Base-by-base conservation (phyloP, 2,888 invertebrate genomes). In the Ormyrus thymus region DNA sequence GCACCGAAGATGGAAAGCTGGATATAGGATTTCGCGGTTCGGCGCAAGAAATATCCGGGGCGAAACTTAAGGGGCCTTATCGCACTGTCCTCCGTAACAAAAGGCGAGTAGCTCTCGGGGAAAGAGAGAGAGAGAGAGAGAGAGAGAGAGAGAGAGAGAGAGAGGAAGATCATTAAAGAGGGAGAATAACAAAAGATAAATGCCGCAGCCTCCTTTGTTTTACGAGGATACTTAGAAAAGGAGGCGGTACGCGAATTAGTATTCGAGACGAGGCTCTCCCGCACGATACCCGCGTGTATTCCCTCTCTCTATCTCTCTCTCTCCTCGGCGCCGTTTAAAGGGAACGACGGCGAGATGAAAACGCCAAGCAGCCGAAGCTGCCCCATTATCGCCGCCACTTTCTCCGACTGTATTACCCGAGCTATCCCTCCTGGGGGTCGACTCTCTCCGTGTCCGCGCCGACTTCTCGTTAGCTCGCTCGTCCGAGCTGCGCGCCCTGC, bases 21-120 rank as follows among this genome's bases (percentile, higher is more conserved):
- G 68, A 79, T 79, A 76, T 76, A 72, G 75, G 79, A 69, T 79
- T 79, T 76, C 76, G 75, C 79, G 76, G 66, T 75, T 73, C 69
- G 50, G 70, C 65, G 58, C 11, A 62, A 68, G 65, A 46, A 62
- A 70, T 74, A 74, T 70, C 70, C 70, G 10, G 53, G 62, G 68
- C 45, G 69, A 69, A 69, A 62, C 71, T 77, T 61, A 59, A 64
- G 68, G 73, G 74, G 70, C 70, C 76, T 76, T 79, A 76, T 76
- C 76, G 48, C 74, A 58, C 45, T 70, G 74, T 65, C 64, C 58
- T 48, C 6, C 53, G 46, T 10, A 62, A 78, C 78, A 78, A 73
- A 78, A 78, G 72, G 29, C 29, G 29, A 29, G 29, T 48, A 68
- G 51, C 51, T 62, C 45, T 15, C 56, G 45, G 46, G 11, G 55